These are phyloP conservation scores for Poecilia wingei DNA, from an alignment of 2,797 vertebrate genomes.

Conservation along the genomic window DNA sequence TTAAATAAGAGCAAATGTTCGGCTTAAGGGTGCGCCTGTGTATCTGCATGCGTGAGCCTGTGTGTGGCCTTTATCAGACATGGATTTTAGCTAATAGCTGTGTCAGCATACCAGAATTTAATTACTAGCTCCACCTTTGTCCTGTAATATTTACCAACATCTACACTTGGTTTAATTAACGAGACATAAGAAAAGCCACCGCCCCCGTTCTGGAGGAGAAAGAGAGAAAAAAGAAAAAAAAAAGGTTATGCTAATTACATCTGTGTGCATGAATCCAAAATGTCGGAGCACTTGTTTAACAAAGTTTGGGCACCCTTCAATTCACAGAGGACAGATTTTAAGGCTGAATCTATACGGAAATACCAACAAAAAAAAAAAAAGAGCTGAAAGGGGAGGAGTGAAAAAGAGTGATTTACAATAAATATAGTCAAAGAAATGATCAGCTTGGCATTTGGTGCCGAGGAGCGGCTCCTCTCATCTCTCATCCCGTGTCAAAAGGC, in stretches of 20 bases:
- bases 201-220: constrained; percentile 38
- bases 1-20: constrained; percentile 80
- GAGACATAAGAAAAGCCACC: constrained; percentile 54
- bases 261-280: constrained; percentile 46
- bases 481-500: constrained; percentile 58
- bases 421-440: constrained; percentile 63
- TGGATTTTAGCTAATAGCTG: constrained; percentile 74
- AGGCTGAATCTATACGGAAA: constrained; percentile 6
- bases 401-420: constrained; percentile 30
- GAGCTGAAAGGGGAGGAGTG: background rate
- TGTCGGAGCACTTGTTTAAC: constrained; percentile 16
- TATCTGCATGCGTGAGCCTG: constrained; percentile 45
- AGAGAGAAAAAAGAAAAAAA: constrained; percentile 6
- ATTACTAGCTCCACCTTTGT: constrained; percentile 81
- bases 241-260: constrained; percentile 60
- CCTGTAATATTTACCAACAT: constrained; percentile 82
- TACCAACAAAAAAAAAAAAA: constrained; percentile 9
- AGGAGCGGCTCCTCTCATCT: constrained; percentile 67
- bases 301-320: constrained; percentile 11
- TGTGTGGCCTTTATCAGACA: constrained; percentile 79
- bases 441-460: constrained; percentile 72
- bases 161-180: constrained; percentile 75
- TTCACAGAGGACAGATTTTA: constrained; percentile 3
- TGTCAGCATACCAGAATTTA: constrained; percentile 78
- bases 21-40: constrained; percentile 75